A percentile compares a stretch with the other conserved stretches of the same genome.
phyloP scores from a whole-genome alignment of 2,113 vertebrate genomes.

The Calidris pugnax region DNA sequence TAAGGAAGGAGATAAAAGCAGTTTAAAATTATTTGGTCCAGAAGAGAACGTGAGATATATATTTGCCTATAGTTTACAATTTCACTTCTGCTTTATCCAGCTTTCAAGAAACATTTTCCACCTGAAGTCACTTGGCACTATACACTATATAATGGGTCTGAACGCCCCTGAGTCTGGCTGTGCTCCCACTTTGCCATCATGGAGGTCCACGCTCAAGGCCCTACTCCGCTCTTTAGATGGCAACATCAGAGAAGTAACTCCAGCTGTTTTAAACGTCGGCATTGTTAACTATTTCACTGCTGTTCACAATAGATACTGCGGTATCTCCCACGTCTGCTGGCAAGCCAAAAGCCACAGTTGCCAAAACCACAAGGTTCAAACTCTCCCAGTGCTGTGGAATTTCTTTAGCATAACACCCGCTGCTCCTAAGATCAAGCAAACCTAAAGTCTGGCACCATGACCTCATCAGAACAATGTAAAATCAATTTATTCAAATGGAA shows the following conservation, averaged over 20 bases:
- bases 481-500: conserved; percentile 11
- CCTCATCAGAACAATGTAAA: not conserved
- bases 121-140: not conserved
- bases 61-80: not conserved
- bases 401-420: not conserved
- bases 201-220: not conserved
- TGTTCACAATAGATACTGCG: not conserved
- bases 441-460: not conserved
- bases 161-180: accelerated
- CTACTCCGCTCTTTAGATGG: not conserved
- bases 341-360: not conserved
- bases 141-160: not conserved
- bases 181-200: not conserved
- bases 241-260: not conserved
- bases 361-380: not conserved
- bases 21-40: not conserved
- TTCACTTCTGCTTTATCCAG: not conserved
- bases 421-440: not conserved
- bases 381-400: not conserved
- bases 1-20: not conserved
- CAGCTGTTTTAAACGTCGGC: not conserved
- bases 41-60: not conserved
- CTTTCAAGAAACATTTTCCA: not conserved
- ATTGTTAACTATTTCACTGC: not conserved
- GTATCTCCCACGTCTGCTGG: not conserved